Percentiles rank a stretch among this genome's conserved stretches.
These are phyloP conservation scores for Harpagifer antarcticus DNA, from an alignment of 2,797 vertebrate species.

Conservation along the genomic window DNA sequence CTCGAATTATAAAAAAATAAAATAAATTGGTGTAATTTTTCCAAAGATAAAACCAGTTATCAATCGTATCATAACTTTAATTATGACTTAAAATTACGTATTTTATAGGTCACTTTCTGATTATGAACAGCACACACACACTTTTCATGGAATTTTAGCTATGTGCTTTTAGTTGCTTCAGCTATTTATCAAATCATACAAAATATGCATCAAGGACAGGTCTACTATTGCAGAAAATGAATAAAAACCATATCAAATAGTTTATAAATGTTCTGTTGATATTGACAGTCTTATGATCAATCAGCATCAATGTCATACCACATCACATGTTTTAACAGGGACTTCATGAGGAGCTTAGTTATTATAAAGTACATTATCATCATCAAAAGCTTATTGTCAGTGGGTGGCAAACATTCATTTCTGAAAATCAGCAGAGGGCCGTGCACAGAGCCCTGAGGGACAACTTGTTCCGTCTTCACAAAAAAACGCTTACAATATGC, in stretches of 20 bases:
- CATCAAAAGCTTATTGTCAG: neutral
- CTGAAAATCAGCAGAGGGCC: neutral
- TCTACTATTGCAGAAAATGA: neutral
- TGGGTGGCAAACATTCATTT: neutral
- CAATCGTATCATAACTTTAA: neutral
- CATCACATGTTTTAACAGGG: slow-evolving; percentile 17
- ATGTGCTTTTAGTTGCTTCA: neutral
- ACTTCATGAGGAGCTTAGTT: neutral
- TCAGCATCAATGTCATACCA: neutral
- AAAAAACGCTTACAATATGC: slow-evolving; percentile 5
- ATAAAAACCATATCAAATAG: neutral
- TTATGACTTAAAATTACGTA: neutral
- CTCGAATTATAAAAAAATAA: neutral
- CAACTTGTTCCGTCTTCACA: slow-evolving; percentile 5
- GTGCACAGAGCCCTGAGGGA: slow-evolving; percentile 24
- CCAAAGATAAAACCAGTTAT: neutral
- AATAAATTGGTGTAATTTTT: too few relatives aligned
- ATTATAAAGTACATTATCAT: neutral
- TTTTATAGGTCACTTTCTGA: neutral
- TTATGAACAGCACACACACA: too few relatives aligned
- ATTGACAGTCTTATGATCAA: neutral
- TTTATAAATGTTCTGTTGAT: neutral
- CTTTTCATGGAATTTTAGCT: too few relatives aligned
- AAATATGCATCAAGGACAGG: neutral
- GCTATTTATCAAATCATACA: neutral